A percentile compares a stretch with the other conserved stretches of the same genome.
Evolutionary conservation across 2,797 vertebrate species (phyloP).

Genomic region (Tragopan temminckii): DNA sequence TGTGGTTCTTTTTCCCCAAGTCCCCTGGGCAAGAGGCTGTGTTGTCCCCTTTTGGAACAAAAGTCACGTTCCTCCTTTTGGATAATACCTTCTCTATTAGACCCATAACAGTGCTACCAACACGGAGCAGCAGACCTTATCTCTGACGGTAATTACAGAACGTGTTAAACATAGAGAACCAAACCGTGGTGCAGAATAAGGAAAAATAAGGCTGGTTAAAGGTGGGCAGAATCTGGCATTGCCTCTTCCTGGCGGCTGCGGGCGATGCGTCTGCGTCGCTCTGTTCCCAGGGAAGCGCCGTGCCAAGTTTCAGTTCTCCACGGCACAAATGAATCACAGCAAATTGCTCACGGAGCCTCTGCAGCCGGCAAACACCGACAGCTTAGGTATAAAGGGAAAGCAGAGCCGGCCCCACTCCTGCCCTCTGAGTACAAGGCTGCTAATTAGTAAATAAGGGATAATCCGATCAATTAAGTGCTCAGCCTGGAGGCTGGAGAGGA

Average conservation of each 20-base stretch:
- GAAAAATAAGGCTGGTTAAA: background rate
- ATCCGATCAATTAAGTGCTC: conserved; percentile 2
- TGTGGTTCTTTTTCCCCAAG: background rate
- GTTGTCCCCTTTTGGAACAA: background rate
- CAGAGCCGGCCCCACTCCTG: background rate
- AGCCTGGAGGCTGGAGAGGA: background rate
- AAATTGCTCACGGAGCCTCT: background rate
- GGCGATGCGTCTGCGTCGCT: background rate
- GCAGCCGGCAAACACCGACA: background rate
- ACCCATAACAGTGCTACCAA: background rate
- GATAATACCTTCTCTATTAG: too few relatives aligned
- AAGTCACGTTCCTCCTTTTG: accelerated
- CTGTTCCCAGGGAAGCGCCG: background rate
- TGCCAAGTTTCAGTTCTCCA: background rate
- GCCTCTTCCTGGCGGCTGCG: background rate
- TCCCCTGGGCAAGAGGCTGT: background rate
- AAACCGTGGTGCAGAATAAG: accelerated
- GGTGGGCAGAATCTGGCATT: conserved; percentile 15
- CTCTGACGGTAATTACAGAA: background rate
- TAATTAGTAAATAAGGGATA: conserved; percentile 18
- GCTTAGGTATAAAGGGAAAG: background rate
- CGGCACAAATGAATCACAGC: background rate
- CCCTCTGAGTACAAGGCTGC: background rate
- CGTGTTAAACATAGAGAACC: background rate
- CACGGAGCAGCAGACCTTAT: background rate